Evolutionary conservation across 2,113 vertebrate genomes (phyloP), one percentile per base, ranked within the genome.

Genomic region (Melanerpes formicivorus): DNA sequence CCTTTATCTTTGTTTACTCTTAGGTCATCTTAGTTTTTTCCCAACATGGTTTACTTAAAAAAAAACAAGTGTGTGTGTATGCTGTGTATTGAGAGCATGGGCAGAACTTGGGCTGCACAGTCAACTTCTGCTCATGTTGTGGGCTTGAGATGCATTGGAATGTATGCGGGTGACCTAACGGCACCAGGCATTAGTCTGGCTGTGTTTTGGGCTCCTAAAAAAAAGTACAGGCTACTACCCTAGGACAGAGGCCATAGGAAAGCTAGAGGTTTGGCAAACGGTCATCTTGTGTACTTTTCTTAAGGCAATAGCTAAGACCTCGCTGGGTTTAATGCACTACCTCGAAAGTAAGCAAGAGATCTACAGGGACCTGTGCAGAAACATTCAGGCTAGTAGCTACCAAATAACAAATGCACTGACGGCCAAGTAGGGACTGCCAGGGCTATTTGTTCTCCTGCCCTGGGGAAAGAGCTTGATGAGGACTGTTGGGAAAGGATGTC

Each of bases 401-500:
- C 2, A 0, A 87, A 48, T 74, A 64, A 82, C 60, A 85, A 93
- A 87, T 16, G 21, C 26, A 15, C 46, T 59, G 71, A 58, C 67
- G 69, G 69, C 81, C 72, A 62, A 56, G 72, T 4, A 1, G 80
- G 69, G 75, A 62, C 75, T 80, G 87, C 89, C 52, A 71, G 75
- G 85, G 91, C 75, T 79, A 37, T 89, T 88, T 89, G 71, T 87
- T 92, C 84, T 91, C 62, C 73, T 76, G 60, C 72, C 52, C 60
- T 21, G 30, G 75, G 59, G 69, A 87, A 82, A 66, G 42, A 65
- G 46, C 71, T 60, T 84, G 84, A 54, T 63, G 63, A 69, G 77
- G 71, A 52, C 72, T 73, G 63, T 78, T 92, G 86, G 72, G 91
- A 85, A 74, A 84, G n/a, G 37, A 63, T 80, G 76, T 42, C 54